Base-by-base conservation (phyloP, 1,140 invertebrate species). In the Harpegnathos saltator region DNA sequence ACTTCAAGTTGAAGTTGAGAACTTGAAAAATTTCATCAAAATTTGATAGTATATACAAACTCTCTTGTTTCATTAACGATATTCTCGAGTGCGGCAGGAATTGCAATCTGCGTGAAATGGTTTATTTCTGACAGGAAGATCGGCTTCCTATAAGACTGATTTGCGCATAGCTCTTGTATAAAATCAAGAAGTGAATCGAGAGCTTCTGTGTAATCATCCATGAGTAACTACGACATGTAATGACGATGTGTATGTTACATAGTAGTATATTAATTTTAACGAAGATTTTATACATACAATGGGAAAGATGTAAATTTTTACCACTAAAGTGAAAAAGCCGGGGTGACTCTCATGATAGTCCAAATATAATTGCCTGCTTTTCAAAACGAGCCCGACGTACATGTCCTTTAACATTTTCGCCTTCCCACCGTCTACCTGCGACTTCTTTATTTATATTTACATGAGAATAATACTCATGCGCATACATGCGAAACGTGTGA, bases 261-360 rank as follows among this genome's bases (percentile, higher is more conserved):
- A 50, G 24, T 66, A 38, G 74, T 1, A 19, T 59, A 44, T 62
- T 33, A 12, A 5, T 7, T 56, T 1, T 19, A 69, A 56, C 63
- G 24, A 65, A 52, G 7, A 54, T 54, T 44, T 17, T 62, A 33
- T 44, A 44, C 9, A 1, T n/a, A n/a, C n/a, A 44, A 44, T 12
- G 2, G 5, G 7, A 52, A 24, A 12, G 74, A 75, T 44, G 14
- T 14, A 19, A 15, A 72, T 82, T 62, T 2, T 87, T 73, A 92
- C 87, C 87, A 86, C 78, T 1, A 88, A 84, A 54, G 81, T 88
- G 86, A 90, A 92, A 68, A 91, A 92, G 61, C 91, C 91, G 17
- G 91, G 91, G 22, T 90, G 89, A 61, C 84, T 87, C 48, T 83
- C 38, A 44, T 92, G 91, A 33, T 91, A 86, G 14, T 91, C 75